Percentiles rank a stretch among this genome's conserved stretches.
Evolutionary conservation across 2,113 vertebrate species (phyloP).

Genomic region (Maccullochella peelii): DNA sequence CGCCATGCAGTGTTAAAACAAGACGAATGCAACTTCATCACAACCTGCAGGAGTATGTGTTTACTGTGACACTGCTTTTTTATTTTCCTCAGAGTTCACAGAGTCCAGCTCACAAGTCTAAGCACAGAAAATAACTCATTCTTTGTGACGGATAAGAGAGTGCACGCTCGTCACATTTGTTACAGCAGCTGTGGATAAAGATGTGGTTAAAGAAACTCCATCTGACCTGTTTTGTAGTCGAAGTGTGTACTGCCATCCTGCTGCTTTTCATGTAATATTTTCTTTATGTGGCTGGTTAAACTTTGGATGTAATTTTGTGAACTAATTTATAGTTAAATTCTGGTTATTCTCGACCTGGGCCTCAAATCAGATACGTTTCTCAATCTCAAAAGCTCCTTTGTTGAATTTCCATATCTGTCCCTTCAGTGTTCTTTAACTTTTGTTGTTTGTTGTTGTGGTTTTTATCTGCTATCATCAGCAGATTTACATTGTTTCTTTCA

Average conservation of each 20-base stretch:
- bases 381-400: not conserved
- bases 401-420: not conserved
- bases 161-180: not conserved
- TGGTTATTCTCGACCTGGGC: no score
- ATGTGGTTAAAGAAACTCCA: not conserved
- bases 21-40: not conserved
- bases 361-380: not conserved
- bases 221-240: not conserved
- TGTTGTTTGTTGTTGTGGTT: not conserved
- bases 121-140: no score
- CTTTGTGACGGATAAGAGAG: not conserved
- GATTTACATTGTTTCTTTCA: not conserved
- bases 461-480: constrained; percentile 3
- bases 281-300: not conserved
- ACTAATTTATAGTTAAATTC: not conserved
- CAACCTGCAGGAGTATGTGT: not conserved
- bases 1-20: not conserved
- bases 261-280: not conserved
- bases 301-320: not conserved
- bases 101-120: not conserved
- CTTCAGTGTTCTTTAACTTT: not conserved
- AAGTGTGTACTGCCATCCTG: not conserved
- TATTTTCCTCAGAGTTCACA: not conserved
- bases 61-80: not conserved
- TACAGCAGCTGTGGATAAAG: constrained; percentile 3